Conservation (phyloP, 2,797 vertebrate species). For the Chromis chromis region DNA sequence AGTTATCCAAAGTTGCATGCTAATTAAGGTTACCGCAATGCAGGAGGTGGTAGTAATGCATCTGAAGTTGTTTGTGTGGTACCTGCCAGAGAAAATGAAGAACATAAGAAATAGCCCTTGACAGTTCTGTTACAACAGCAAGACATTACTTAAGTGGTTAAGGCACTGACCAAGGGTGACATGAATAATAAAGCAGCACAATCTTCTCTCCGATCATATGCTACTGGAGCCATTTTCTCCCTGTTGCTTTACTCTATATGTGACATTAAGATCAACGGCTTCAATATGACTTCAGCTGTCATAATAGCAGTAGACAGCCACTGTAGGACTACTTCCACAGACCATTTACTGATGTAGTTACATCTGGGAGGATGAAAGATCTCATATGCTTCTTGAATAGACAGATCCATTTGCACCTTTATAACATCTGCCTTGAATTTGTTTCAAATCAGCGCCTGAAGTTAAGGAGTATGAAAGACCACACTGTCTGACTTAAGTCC, state of each 20-base stretch:
- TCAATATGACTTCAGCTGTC: background rate
- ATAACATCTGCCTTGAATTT: background rate
- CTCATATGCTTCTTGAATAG: background rate
- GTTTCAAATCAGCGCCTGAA: background rate
- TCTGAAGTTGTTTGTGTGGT: background rate
- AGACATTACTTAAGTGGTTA: no score
- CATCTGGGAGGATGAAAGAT: background rate
- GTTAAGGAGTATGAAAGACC: background rate
- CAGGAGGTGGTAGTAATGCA: background rate
- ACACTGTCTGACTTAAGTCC: background rate
- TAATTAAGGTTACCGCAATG: background rate
- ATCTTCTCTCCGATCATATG: background rate
- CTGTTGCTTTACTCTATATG: background rate
- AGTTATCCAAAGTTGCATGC: background rate
- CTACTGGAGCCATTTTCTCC: background rate
- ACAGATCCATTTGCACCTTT: background rate
- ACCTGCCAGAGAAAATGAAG: background rate
- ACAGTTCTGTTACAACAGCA: background rate
- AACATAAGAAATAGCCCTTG: background rate
- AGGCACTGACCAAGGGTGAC: background rate
- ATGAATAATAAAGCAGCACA: background rate
- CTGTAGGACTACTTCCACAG: background rate
- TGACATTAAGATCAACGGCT: background rate
- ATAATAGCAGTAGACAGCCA: background rate
- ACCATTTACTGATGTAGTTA: background rate